Conservation (phyloP, 2,797 vertebrate genomes). For the Adelosebastes latens region DNA sequence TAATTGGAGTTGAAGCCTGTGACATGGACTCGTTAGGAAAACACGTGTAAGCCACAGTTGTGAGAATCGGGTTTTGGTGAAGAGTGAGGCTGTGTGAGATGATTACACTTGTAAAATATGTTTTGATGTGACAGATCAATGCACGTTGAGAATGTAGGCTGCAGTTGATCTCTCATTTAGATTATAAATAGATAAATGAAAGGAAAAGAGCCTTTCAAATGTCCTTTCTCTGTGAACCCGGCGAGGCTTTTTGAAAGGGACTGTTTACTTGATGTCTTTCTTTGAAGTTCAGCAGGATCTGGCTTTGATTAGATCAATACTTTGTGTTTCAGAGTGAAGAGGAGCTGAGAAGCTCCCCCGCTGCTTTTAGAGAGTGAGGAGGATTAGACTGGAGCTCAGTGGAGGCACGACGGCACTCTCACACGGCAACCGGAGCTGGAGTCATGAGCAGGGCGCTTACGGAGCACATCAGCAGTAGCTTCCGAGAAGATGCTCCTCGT, state of each 20-base stretch:
- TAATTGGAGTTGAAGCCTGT: conserved; percentile 79
- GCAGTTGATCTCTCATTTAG: conserved; percentile 78
- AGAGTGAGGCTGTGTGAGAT: conserved; percentile 49
- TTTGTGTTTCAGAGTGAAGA: conserved; percentile 91
- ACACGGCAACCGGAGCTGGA: conserved; percentile 77
- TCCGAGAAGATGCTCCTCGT: conserved; percentile 95
- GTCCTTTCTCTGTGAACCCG: conserved; percentile 71
- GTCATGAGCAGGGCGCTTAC: conserved; percentile 93
- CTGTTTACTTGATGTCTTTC: conserved; percentile 91
- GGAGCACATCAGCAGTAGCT: conserved; percentile 89
- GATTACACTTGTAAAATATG: conserved; percentile 69
- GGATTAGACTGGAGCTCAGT: conserved; percentile 83
- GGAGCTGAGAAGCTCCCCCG: conserved; percentile 89
- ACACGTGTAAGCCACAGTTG: conserved; percentile 77
- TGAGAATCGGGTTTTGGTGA: conserved; percentile 53
- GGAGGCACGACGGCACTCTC: conserved; percentile 77
- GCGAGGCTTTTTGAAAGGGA: conserved; percentile 78
- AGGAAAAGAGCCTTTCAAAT: conserved; percentile 71
- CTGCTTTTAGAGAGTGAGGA: conserved; percentile 89
- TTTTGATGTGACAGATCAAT: conserved; percentile 79
- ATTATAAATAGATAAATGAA: conserved; percentile 83
- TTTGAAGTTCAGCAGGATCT: conserved; percentile 94
- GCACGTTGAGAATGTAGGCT: conserved; percentile 67
- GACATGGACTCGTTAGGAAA: conserved; percentile 76
- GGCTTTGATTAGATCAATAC: conserved; percentile 97